Base-by-base conservation (phyloP, 2,797 vertebrate genomes). In the Lagorchestes hirsutus region DNA sequence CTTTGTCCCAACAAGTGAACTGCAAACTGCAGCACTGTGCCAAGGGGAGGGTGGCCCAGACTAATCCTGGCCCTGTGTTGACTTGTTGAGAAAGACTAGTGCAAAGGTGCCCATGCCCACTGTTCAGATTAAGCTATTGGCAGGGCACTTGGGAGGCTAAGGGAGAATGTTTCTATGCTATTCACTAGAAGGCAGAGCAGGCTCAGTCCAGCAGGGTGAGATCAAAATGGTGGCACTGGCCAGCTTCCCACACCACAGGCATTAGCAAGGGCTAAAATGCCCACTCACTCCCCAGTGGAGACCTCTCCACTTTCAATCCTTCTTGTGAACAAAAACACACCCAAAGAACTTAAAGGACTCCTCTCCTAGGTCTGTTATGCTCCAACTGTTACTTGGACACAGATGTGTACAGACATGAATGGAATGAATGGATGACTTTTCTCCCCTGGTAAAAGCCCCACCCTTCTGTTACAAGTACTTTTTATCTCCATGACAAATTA, bases 401-500 rank as follows among this genome's bases (percentile, higher is more conserved):
- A 90, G 92, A 95, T 40, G 90, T 52, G 93, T 91, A 95, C 96
- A 96, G 96, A 92, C 96, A 93, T 62, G 55, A 96, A 97, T 94
- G 56, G 56, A 96, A 93, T 74, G 55, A 96, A 97, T 93, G 52
- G 56, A 96, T 93, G 62, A 40, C 90, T 96, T 90, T 28, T 82
- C 90, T 90, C 96, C 93, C 90, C 90, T 96, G 55, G 93, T 90
- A 97, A 98, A 95, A 34, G 29, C 34, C 82, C 34, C 67, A n/a
- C 54, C 94, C 92, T 96, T 97, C 91, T 93, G 91, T 93, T 82
- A 46, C 92, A 96, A 96, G 94, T 94, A 94, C 93, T 97, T 94
- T 95, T 94, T 91, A 94, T 95, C 95, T 97, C 16, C 55, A 95
- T 34, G 94, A 46, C 96, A 96, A 94, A 94, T 94, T 94, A 95